Base-by-base conservation (phyloP, 1,140 invertebrate genomes). In the Tetranychus cinnabarinus region DNA sequence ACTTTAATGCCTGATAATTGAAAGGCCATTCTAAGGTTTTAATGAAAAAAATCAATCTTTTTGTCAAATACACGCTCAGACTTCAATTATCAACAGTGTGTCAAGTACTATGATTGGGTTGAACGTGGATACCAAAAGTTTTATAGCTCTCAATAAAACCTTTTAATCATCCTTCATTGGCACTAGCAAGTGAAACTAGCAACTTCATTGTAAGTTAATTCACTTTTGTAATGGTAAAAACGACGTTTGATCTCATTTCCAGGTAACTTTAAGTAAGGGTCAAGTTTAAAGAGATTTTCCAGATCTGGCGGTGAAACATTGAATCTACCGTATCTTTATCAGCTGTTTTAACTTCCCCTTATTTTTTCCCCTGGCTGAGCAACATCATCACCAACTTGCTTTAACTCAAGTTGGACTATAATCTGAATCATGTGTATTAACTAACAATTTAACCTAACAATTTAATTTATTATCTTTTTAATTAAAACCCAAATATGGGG, bases 51-150 rank as follows among this genome's bases (percentile, higher is more conserved):
- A n/a, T n/a, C n/a, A n/a, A n/a, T n/a, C n/a, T n/a, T 56, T 15
- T 31, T 23, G 12, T 98, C 75, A 72, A 83, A 91, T 3, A 99
- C 69, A 65, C 80, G 81, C 64, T 83, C 79, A 12, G 93, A n/a
- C 95, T 39, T 83, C 87, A 8, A 95, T 95, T 45, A 90, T 91
- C 95, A 95, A 98, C 95, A 59, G 79, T 76, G 67, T 85, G 87
- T 2, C 75, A 75, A 1, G 98, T 81, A 1, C 82, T 84, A 68
- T 92, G 93, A 71, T 98, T 88, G 6, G 75, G 68, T 58, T 83
- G 78, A 61, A 86, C 80, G 71, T 95, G 87, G 56, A 95, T 77
- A 1, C 95, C 95, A 77, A 81, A 97, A 62, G 80, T 79, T 66
- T 86, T 79, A 70, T 97, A 98, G 7, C 81, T 85, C 65, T 77